Base-by-base conservation (phyloP, 2,888 invertebrate genomes). In the Cheilosia pagana region DNA sequence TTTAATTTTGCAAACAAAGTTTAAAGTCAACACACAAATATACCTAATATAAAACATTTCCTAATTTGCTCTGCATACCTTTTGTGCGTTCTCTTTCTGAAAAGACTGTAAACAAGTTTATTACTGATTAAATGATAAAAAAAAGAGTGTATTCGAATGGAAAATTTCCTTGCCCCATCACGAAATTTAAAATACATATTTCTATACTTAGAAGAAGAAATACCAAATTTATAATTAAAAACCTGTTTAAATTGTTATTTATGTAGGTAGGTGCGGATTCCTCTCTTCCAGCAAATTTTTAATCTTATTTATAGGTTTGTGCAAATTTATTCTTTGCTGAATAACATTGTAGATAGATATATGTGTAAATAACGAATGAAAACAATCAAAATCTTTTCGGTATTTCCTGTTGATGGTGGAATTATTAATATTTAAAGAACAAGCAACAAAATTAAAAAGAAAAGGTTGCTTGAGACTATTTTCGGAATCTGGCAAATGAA, bases 71-170 rank as follows among this genome's bases (percentile, higher is more conserved):
- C 16, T 28, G 28, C 23, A 14, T 52, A 28, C 14, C 31, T 53
- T 28, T 5, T 7, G 14, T 31, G 28, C 31, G 19, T 12, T 57
- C 14, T 41, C 39, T 25, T 16, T 59, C 41, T 59, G 6, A 28
- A 5, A 41, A 35, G 12, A 43, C 12, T 52, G 70, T 75, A 81
- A 76, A 81, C 59, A 81, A 60, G 62, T 72, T 82, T 41, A 59
- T 59, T 59, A 28, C 72, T 68, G 77, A 82, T 78, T 82, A 72
- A 72, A 62, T 77, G 77, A 77, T 82, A 82, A 82, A 77, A 82
- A n/a, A 41, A 16, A n/a, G 10, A 2, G 3, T 12, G 2, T 71
- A 72, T 72, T 77, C 43, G 50, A 82, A 77, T 82, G 82, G 77
- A 82, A 82, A 77, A 72, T 82, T 82, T 55, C 78, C 71, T 68